Conservation (phyloP, 2,888 invertebrate species). For the Pyrocoelia pectoralis region DNA sequence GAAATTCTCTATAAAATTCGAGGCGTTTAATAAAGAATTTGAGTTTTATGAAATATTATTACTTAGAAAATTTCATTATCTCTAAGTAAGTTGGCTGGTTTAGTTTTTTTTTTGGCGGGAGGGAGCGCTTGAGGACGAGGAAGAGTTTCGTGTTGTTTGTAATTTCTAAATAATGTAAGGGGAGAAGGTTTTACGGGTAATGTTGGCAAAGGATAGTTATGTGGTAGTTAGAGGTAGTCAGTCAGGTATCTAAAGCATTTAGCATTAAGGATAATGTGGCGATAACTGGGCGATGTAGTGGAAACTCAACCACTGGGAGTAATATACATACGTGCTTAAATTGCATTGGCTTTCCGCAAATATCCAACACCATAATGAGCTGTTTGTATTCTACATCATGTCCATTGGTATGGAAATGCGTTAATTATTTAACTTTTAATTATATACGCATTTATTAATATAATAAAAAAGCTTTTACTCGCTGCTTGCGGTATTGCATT, state of each 20-base stretch:
- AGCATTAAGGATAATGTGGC: conserved; percentile 37
- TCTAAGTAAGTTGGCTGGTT: conserved; percentile 1
- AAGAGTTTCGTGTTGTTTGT: conserved; percentile 10
- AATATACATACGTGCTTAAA: conserved; percentile 44
- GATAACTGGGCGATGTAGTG: conserved; percentile 35
- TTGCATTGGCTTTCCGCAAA: conserved; percentile 44
- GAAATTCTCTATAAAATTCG: conserved; percentile 32
- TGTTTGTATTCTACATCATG: conserved; percentile 44
- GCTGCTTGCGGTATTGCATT: not conserved
- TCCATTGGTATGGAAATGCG: conserved; percentile 43
- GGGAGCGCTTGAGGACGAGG: not conserved
- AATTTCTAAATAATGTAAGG: conserved; percentile 15
- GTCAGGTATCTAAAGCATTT: conserved; percentile 38
- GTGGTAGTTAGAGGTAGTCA: conserved; percentile 34
- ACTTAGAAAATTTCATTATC: conserved; percentile 3
- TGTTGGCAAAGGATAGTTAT: conserved; percentile 30
- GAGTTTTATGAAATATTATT: conserved; percentile 6
- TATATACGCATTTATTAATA: not conserved
- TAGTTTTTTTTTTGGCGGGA: not conserved
- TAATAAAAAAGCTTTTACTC: not conserved
- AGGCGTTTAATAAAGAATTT: conserved; percentile 28
- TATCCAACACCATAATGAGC: conserved; percentile 42
- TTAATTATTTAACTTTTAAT: conserved; percentile 20
- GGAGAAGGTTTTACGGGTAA: conserved; percentile 7
- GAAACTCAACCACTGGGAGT: conserved; percentile 34